Evolutionary conservation across 2,113 vertebrate genomes (phyloP).

Genomic region (Ceyx cyanopectus): DNA sequence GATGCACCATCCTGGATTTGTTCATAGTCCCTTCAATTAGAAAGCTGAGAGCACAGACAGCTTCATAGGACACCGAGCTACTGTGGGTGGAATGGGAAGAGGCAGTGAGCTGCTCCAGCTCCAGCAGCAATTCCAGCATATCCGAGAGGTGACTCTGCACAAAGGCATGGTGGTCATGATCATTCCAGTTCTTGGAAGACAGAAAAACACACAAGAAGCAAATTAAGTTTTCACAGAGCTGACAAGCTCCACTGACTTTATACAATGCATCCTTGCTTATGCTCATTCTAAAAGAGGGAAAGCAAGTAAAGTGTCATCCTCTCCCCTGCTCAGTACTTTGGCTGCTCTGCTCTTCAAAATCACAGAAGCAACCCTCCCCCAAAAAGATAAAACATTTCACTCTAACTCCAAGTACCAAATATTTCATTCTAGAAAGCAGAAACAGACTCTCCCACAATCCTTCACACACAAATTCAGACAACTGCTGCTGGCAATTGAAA

Average conservation of each 20-base stretch:
- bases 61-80: conserved; percentile 83
- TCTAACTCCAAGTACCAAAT: neutral
- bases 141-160: conserved; percentile 86
- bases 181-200: conserved; percentile 90
- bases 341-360: neutral
- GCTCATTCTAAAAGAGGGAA: neutral
- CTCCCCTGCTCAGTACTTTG: neutral
- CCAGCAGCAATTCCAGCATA: conserved; percentile 89
- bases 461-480: neutral
- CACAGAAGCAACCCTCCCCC: fast-evolving
- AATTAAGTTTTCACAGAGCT: neutral
- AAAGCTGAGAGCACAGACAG: conserved; percentile 84
- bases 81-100: conserved; percentile 79
- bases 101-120: conserved; percentile 85
- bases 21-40: conserved; percentile 87
- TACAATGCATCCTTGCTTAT: fast-evolving
- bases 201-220: conserved; percentile 11
- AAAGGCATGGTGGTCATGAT: conserved; percentile 89
- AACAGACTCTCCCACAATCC: neutral
- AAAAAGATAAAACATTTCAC: neutral
- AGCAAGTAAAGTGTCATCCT: fast-evolving
- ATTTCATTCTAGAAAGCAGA: neutral
- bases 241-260: neutral
- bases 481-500: neutral
- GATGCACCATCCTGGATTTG: conserved; percentile 71